Base-by-base conservation (phyloP, 1,140 invertebrate genomes). In the Nixonia krombeini region DNA sequence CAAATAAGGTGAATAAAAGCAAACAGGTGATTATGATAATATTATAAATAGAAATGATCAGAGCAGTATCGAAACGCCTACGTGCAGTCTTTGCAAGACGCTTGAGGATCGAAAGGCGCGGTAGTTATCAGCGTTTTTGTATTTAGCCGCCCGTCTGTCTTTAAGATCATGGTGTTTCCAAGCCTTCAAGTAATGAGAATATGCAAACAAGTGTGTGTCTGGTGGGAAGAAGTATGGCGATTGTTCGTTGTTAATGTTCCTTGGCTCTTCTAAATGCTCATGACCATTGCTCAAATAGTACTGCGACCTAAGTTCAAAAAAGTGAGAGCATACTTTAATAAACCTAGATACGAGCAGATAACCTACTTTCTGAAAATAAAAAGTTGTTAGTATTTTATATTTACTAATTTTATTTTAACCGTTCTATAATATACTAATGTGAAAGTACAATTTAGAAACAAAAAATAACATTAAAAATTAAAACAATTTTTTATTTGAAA, bases 231-330 rank as follows among this genome's bases (percentile, higher is more conserved):
- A 13, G 42, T 80, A 83, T 9, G 78, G 76, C 7, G 75, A 72
- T 53, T 72, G 73, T 35, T 80, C 71, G 4, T n/a, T n/a, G n/a
- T n/a, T n/a, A n/a, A 75, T 52, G 42, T 77, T 65, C 62, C 42
- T 72, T 9, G 59, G 29, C 46, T 74, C 59, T 44, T 68, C 73
- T 42, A 71, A 51, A 33, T 73, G 59, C 45, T 80, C 72, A 33
- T 75, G 75, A 33, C 66, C 75, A 28, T 72, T 80, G 37, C 71
- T 75, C 31, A 74, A 74, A 42, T 80, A 78, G 38, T 78, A 62
- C 55, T 37, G 67, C 6, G 67, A 65, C 57, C 68, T 71, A 49
- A 50, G 42, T 49, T 16, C 3, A 33, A 33, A 33, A 2, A 4
- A 33, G 13, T 33, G n/a, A n/a, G n/a, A n/a, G n/a, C n/a, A n/a